Conservation (phyloP, 2,797 vertebrate species). For the Syngnathus acus region DNA sequence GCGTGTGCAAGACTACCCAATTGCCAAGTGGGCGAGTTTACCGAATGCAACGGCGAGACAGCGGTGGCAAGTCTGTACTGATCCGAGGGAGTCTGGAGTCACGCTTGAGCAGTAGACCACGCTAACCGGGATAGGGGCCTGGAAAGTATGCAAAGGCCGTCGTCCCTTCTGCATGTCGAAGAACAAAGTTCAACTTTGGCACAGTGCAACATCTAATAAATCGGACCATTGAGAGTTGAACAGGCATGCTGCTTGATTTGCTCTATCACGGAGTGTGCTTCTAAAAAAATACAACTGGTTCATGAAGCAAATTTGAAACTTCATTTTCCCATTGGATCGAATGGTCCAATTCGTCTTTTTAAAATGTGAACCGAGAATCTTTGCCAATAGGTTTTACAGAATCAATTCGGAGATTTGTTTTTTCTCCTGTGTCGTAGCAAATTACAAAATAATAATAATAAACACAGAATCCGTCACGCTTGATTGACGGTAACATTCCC, state of each 20-base stretch:
- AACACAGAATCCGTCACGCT: not conserved
- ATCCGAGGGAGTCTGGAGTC: conserved; percentile 6
- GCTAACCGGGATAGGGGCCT: not conserved
- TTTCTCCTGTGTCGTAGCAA: too few relatives aligned
- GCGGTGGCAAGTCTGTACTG: not conserved
- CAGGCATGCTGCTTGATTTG: not conserved
- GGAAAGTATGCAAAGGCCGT: not conserved
- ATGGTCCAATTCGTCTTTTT: too few relatives aligned
- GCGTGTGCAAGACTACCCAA: not conserved
- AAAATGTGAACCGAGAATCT: too few relatives aligned
- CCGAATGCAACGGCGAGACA: not conserved
- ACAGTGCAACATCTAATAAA: not conserved
- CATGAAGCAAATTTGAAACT: too few relatives aligned
- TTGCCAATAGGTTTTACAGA: too few relatives aligned
- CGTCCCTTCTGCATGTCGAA: not conserved
- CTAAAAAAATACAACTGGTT: too few relatives aligned
- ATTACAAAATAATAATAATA: not conserved
- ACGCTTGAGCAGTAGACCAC: conserved; percentile 7
- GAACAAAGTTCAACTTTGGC: not conserved
- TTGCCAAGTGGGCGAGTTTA: not conserved
- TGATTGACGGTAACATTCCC: conserved; percentile 16
- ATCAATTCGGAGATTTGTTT: too few relatives aligned
- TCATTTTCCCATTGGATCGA: too few relatives aligned
- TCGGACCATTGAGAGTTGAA: not conserved
- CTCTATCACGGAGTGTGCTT: too few relatives aligned